phyloP scores from a whole-genome alignment of 2,113 vertebrate genomes.

The Rhombomys opimus region DNA sequence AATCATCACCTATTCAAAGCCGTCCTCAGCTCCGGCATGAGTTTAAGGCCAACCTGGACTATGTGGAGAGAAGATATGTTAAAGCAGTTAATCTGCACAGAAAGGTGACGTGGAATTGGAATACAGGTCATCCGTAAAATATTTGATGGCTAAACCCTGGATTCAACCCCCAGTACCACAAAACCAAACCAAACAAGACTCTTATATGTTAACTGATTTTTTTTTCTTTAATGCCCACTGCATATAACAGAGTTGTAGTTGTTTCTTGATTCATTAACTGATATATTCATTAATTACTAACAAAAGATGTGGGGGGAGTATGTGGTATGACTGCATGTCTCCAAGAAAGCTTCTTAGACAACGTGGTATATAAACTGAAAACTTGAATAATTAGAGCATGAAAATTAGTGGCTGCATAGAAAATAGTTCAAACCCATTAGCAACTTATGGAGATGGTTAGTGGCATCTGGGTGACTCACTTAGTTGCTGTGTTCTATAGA shows the following conservation, averaged over 20 bases:
- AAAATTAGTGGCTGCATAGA: background rate
- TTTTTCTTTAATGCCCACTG: background rate
- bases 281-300: background rate
- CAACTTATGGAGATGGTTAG: background rate
- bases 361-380: background rate
- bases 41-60: too few species aligned
- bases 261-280: background rate
- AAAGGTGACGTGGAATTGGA: background rate
- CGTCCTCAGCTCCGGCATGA: background rate
- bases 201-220: background rate
- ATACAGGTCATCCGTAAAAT: background rate
- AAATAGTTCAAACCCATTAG: background rate
- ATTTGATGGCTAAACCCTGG: background rate
- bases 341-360: background rate
- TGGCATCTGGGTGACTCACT: background rate
- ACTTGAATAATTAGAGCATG: background rate
- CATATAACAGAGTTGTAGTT: background rate
- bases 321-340: background rate
- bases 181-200: background rate
- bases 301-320: background rate
- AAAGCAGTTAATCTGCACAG: background rate
- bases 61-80: too few species aligned
- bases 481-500: background rate
- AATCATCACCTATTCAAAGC: background rate
- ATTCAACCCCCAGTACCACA: background rate